These are phyloP conservation scores for Yponomeuta evonymella DNA, from an alignment of 2,888 invertebrate genomes.

Conservation along the genomic window DNA sequence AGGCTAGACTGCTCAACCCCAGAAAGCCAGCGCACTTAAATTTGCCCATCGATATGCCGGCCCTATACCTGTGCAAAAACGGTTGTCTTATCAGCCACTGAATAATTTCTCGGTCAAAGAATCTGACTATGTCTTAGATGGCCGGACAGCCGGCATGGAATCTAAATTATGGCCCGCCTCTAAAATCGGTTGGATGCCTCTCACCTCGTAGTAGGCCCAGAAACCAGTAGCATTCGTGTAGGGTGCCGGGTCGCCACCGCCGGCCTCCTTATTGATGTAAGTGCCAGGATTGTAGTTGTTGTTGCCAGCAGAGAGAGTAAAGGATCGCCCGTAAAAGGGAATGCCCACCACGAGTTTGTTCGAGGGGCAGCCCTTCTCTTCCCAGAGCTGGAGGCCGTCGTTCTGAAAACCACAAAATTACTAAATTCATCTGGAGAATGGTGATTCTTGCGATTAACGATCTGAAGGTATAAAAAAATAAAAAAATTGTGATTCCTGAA, in stretches of 20 bases:
- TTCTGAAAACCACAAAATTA: conserved; percentile 73
- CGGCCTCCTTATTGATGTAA: conserved; percentile 93
- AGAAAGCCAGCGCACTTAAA: too few relatives aligned
- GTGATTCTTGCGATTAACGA: too few relatives aligned
- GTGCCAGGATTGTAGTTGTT: conserved; percentile 90
- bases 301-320: conserved; percentile 87
- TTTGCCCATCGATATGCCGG: too few relatives aligned
- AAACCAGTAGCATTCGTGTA: conserved; percentile 92
- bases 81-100: too few relatives aligned
- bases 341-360: conserved; percentile 92
- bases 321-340: conserved; percentile 92
- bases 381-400: conserved; percentile 91
- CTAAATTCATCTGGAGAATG: too few relatives aligned
- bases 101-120: too few relatives aligned
- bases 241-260: conserved; percentile 89
- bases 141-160: not conserved
- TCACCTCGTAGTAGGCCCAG: conserved; percentile 89
- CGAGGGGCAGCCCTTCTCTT: conserved; percentile 90
- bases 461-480: too few relatives aligned
- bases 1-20: too few relatives aligned
- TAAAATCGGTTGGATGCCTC: not conserved
- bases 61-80: too few relatives aligned
- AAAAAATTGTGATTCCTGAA: too few relatives aligned
- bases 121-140: not conserved
- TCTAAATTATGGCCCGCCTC: not conserved